These are phyloP conservation scores for Pimephales promelas DNA, from an alignment of 2,113 vertebrate species.

Conservation along the genomic window DNA sequence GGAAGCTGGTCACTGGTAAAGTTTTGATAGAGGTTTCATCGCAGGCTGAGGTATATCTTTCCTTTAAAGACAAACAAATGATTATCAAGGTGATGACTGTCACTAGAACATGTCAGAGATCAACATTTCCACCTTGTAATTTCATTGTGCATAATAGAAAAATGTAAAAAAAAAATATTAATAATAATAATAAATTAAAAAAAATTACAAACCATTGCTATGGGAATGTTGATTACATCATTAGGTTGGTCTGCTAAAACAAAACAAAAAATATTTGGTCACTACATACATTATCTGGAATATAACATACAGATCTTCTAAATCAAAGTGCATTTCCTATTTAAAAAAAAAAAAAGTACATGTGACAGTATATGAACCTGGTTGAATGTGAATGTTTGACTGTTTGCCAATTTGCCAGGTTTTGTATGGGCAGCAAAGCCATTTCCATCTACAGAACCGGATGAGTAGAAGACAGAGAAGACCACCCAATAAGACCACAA, in stretches of 20 bases:
- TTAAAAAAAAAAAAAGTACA: not conserved
- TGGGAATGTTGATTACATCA: constrained; percentile 23
- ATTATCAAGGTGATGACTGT: not conserved
- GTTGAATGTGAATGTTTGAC: constrained; percentile 5
- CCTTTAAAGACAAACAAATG: constrained; percentile 43
- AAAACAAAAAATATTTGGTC: constrained; percentile 24
- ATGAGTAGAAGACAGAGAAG: constrained; percentile 34
- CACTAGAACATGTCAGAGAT: constrained; percentile 11
- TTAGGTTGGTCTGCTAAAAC: constrained; percentile 59
- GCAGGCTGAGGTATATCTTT: not conserved
- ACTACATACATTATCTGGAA: not conserved
- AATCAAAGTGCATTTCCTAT: not conserved
- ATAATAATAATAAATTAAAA: too few relatives aligned
- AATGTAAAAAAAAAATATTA: not conserved
- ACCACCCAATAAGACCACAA: constrained; percentile 23
- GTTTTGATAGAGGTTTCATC: not conserved
- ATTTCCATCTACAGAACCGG: not conserved
- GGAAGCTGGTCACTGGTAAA: not conserved
- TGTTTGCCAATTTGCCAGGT: constrained; percentile 43
- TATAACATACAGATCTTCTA: not conserved
- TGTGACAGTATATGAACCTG: constrained; percentile 27
- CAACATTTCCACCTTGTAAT: not conserved
- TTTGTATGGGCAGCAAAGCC: not conserved
- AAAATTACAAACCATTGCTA: constrained; percentile 64
- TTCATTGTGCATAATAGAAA: not conserved